phyloP scores from a whole-genome alignment of 2,113 vertebrate species.

The Chamaetylas fuelleborni region DNA sequence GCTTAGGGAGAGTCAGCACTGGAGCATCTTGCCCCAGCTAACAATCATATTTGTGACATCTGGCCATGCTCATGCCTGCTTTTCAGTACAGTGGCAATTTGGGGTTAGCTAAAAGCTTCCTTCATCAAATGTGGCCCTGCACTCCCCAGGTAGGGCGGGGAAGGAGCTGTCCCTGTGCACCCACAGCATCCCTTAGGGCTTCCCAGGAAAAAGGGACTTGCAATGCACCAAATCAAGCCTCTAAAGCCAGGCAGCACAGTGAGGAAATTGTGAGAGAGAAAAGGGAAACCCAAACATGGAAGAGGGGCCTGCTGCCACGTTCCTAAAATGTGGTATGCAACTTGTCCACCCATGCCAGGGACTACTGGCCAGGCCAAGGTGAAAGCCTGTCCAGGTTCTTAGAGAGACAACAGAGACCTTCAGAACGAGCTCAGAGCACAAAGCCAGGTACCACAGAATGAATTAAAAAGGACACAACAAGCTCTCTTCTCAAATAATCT shows the following conservation, averaged over 20 bases:
- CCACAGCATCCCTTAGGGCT: not conserved
- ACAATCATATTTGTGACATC: accelerated
- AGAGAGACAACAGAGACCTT: not conserved
- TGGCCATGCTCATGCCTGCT: not conserved
- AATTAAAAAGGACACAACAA: not conserved
- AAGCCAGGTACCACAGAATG: not conserved
- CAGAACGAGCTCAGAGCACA: not conserved
- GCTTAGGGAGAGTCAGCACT: not conserved
- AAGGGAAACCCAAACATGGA: not conserved
- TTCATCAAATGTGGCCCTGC: not conserved
- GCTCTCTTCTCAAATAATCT: not conserved
- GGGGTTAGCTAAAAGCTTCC: not conserved
- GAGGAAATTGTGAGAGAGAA: not conserved
- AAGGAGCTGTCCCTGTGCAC: not conserved
- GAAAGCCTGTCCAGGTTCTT: not conserved
- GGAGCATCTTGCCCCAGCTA: not conserved
- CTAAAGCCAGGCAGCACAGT: not conserved
- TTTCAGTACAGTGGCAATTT: not conserved
- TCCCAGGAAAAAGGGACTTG: not conserved
- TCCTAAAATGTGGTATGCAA: not conserved
- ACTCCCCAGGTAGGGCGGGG: not conserved
- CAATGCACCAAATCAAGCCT: not conserved
- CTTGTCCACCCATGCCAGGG: not conserved
- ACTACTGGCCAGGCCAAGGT: not conserved
- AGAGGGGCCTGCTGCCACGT: not conserved